A percentile compares a stretch with the other conserved stretches of the same genome.
phyloP scores from a whole-genome alignment of 2,113 vertebrate species.

The Meles meles region DNA sequence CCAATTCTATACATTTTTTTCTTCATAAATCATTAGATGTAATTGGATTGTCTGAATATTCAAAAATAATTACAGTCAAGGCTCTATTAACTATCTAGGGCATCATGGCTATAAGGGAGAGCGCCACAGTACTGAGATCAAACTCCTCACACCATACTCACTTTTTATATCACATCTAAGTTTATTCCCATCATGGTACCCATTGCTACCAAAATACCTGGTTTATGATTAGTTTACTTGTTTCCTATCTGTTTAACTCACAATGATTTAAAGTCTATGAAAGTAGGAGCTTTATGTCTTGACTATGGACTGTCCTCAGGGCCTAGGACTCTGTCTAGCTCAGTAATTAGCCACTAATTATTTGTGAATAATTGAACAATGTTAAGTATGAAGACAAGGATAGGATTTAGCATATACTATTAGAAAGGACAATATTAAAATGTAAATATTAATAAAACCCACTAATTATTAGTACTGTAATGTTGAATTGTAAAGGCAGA shows the following conservation, averaged over 20 bases:
- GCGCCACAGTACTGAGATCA: neutral
- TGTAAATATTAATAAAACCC: neutral
- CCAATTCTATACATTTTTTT: neutral
- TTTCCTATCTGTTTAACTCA: neutral
- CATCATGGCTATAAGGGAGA: neutral
- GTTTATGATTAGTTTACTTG: neutral
- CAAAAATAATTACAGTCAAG: neutral
- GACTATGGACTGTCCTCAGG: neutral
- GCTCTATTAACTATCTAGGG: accelerated
- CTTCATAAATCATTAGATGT: neutral
- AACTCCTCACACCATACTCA: neutral
- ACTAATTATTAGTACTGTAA: neutral
- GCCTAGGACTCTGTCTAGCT: neutral
- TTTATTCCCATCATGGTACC: neutral
- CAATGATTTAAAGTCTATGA: neutral
- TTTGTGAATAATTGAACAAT: neutral
- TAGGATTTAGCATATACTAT: neutral
- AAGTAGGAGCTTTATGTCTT: neutral
- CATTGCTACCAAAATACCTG: neutral
- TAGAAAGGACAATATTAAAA: neutral
- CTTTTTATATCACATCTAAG: neutral
- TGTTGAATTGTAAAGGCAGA: neutral
- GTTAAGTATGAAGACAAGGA: neutral
- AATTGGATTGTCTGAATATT: neutral
- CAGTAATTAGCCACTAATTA: neutral